Evolutionary conservation across 2,113 vertebrate genomes (phyloP).

Genomic region (Synodontis membranacea): DNA sequence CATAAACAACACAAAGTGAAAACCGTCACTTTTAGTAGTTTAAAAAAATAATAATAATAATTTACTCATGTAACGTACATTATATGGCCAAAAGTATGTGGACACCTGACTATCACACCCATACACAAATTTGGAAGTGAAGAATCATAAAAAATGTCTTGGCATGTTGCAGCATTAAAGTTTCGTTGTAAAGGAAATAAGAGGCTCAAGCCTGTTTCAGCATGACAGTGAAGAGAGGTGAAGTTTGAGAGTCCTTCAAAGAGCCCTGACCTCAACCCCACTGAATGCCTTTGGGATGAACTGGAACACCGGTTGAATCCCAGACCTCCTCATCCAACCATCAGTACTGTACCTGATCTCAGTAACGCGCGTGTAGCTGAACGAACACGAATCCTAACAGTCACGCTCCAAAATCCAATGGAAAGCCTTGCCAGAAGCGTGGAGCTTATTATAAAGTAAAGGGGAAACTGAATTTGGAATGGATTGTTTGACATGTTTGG

Average conservation of each 20-base stretch:
- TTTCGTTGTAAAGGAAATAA: too few species aligned
- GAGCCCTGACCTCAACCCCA: not conserved
- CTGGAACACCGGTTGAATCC: not conserved
- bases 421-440: not conserved
- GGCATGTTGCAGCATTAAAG: too few species aligned
- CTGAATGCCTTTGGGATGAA: not conserved
- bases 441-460: not conserved
- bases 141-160: too few species aligned
- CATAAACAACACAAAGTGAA: too few species aligned
- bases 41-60: too few species aligned
- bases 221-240: too few species aligned
- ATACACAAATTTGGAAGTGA: too few species aligned
- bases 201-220: not conserved
- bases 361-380: not conserved
- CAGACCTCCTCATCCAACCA: not conserved
- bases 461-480: not conserved
- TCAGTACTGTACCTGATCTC: not conserved
- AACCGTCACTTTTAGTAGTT: too few species aligned
- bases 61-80: too few species aligned
- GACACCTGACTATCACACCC: too few species aligned
- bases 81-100: too few species aligned
- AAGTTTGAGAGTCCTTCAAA: not conserved
- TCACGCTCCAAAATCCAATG: not conserved
- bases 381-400: not conserved
- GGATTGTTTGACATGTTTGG: not conserved